Percentiles rank a stretch among this genome's conserved stretches.
phyloP scores from a whole-genome alignment of 2,113 vertebrate genomes.

The Python bivittatus region DNA sequence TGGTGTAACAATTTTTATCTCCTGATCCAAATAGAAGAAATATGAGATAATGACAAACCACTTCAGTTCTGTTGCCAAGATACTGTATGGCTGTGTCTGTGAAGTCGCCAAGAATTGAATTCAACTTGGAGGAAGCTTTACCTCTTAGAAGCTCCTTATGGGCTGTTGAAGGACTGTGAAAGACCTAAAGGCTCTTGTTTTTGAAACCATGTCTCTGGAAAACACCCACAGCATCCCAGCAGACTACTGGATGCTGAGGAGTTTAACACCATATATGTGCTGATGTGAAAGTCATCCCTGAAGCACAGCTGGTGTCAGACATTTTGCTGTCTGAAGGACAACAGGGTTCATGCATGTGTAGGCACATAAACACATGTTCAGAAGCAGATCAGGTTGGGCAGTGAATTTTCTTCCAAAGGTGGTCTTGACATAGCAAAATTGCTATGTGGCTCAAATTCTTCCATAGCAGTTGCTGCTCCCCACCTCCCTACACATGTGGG shows the following conservation, averaged over 20 bases:
- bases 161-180: not conserved
- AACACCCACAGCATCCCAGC: not conserved
- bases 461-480: not conserved
- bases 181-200: not conserved
- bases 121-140: not conserved
- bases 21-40: not conserved
- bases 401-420: not conserved
- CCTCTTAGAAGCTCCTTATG: not conserved
- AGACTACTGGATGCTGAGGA: not conserved
- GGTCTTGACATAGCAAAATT: not conserved
- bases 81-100: not conserved
- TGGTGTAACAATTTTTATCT: not conserved
- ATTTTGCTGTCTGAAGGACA: not conserved
- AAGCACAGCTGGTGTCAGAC: not conserved
- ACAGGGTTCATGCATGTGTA: not conserved
- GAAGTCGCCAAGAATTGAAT: not conserved
- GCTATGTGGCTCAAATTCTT: not conserved
- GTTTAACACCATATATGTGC: not conserved
- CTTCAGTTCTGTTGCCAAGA: not conserved
- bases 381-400: not conserved
- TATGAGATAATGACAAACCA: not conserved
- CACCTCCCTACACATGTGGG: not conserved
- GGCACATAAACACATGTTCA: not conserved
- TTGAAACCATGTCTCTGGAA: not conserved
- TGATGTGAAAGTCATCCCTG: not conserved